phyloP scores from a whole-genome alignment of 2,797 vertebrate species.

The Pyrocephalus nanus region DNA sequence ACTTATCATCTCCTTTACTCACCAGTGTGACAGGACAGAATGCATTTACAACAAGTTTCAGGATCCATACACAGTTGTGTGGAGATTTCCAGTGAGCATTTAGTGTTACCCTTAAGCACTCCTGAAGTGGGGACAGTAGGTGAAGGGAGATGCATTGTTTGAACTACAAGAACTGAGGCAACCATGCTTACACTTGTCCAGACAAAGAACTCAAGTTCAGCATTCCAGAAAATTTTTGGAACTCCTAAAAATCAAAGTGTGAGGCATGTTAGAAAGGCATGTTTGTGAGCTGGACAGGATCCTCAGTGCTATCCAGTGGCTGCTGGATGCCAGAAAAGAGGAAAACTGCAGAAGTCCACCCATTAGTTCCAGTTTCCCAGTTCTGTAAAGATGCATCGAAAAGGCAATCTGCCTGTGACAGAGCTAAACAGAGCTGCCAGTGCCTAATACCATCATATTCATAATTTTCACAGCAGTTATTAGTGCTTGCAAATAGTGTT shows the following conservation, averaged over 20 bases:
- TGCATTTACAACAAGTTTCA: background rate
- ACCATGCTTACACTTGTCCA: background rate
- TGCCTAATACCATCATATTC: background rate
- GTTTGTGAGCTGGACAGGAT: background rate
- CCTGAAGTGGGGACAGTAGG: accelerated
- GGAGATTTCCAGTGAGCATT: accelerated
- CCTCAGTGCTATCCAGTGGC: background rate
- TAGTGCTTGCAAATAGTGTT: background rate
- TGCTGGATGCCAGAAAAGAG: background rate
- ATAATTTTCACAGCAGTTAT: background rate
- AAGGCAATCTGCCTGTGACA: background rate
- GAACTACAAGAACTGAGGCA: background rate
- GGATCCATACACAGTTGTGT: no score
- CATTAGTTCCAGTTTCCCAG: background rate
- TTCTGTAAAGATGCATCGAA: background rate
- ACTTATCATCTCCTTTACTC: background rate
- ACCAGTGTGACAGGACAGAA: background rate
- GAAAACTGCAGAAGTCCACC: background rate
- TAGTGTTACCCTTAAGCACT: background rate
- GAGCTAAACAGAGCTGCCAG: background rate
- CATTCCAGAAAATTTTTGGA: background rate
- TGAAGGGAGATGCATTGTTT: background rate
- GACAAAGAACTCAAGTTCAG: background rate
- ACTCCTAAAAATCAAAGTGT: no score
- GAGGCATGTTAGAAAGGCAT: background rate